Percentiles rank a stretch among this genome's conserved stretches.
Evolutionary conservation across 2,797 vertebrate species (phyloP).

Genomic region (Mormyrops boulengeri): DNA sequence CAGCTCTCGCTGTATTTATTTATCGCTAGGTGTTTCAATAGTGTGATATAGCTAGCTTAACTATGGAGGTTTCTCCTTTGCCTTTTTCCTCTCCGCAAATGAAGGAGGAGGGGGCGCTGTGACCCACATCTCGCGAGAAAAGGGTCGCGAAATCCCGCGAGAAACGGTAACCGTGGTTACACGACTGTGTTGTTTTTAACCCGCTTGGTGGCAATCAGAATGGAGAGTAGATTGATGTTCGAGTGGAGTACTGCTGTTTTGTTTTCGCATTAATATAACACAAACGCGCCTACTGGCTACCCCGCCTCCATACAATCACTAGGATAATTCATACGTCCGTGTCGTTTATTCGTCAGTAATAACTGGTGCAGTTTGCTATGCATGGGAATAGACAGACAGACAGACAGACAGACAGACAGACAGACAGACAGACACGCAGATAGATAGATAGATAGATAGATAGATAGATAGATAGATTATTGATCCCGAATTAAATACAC

Average conservation of each 20-base stretch:
- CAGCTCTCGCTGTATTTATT: conserved; percentile 43
- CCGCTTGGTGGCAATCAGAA: not conserved
- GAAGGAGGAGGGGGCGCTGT: conserved; percentile 60
- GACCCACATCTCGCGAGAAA: conserved; percentile 58
- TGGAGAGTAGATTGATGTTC: not conserved
- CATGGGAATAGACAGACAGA: not conserved
- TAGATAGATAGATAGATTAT: not conserved
- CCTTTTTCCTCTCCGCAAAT: conserved; percentile 51
- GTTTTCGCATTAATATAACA: not conserved
- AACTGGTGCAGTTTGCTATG: not conserved
- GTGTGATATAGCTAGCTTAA: conserved; percentile 54
- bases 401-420: not conserved
- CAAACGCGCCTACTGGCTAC: not conserved
- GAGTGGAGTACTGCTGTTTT: not conserved
- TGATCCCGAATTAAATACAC: not conserved
- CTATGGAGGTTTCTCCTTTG: conserved; percentile 51
- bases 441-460: not conserved
- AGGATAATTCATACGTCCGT: not conserved
- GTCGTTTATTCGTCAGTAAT: not conserved
- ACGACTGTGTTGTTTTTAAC: conserved; percentile 20
- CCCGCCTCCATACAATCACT: not conserved
- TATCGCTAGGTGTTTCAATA: conserved; percentile 42
- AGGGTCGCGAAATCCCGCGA: conserved; percentile 24
- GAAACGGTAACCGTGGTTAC: conserved; percentile 40
- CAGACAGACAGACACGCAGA: too few species aligned